phyloP scores from a whole-genome alignment of 2,113 vertebrate species.

The Cyanoliseus patagonus region DNA sequence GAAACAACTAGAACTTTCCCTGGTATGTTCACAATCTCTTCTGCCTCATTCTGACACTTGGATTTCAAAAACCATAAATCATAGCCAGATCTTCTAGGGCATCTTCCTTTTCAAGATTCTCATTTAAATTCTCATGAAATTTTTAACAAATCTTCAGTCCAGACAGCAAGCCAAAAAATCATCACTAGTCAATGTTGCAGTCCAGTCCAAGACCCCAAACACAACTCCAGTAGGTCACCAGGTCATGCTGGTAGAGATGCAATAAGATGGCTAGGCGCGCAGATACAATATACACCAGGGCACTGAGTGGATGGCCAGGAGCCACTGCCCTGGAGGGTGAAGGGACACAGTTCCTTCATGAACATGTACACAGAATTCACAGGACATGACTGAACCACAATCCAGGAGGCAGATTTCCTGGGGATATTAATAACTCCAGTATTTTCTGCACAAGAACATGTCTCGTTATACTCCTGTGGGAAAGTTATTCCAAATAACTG shows the following conservation, averaged over 20 bases:
- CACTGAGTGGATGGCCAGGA: neutral
- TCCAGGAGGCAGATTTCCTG: neutral
- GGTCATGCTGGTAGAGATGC: fast-evolving
- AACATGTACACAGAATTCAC: fast-evolving
- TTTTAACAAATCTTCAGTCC: neutral
- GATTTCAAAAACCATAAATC: neutral
- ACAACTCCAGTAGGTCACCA: neutral
- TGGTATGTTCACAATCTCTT: neutral
- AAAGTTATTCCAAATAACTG: neutral
- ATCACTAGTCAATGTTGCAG: neutral
- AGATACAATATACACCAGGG: too few species aligned
- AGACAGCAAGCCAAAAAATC: neutral
- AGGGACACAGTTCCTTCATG: neutral
- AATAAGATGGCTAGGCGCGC: fast-evolving
- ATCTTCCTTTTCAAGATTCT: neutral
- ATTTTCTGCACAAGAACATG: neutral
- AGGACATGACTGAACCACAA: neutral
- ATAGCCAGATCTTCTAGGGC: neutral
- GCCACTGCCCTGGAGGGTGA: fast-evolving
- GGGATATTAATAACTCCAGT: neutral
- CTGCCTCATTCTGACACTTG: neutral
- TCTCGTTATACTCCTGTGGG: neutral
- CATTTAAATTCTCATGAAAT: neutral
- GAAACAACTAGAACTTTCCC: neutral
- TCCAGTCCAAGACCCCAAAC: neutral